Base-by-base conservation (phyloP, 2,888 invertebrate species). In the Xestobium rufovillosum region DNA sequence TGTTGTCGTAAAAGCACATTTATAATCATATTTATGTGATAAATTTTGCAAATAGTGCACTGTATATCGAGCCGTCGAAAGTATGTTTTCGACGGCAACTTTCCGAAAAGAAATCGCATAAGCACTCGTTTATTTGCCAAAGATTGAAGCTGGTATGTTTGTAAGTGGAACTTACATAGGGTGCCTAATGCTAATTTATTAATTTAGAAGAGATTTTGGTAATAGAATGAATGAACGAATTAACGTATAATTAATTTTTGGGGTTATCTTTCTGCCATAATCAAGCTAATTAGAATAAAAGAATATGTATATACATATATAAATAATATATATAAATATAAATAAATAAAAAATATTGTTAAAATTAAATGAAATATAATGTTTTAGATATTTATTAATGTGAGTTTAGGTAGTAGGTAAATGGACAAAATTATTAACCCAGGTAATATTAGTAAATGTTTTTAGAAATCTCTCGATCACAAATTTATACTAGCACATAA, bases 311-410 rank as follows among this genome's bases (percentile, higher is more conserved):
- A 42, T 57, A 57, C 57, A 59, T 61, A 59, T 57, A 58, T 48
- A 52, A 44, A 56, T 58, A 60, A 55, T 58, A 59, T 58, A 57
- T 55, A 27, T 33, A 58, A 6, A 19, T 33, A 58, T n/a, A n/a
- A n/a, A n/a, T n/a, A n/a, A n/a, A n/a, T n/a, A n/a, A n/a, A n/a
- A n/a, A n/a, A n/a, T 58, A 59, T 56, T 61, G 59, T 59, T 58
- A 56, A 59, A 56, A 41, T 41, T 42, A 46, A 51, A 47, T 48
- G 50, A 40, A 42, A 51, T 55, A 53, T 55, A 54, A 57, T 59
- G 60, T 61, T 60, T 60, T 62, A 61, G 60, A 59, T 60, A 61
- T 62, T 61, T 60, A 61, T 63, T 59, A 59, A 60, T 63, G 63
- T 62, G 55, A 53, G 60, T 59, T 60, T 60, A 60, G 60, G 43